phyloP scores from a whole-genome alignment of 2,797 vertebrate species.

The Chiloscyllium punctatum region DNA sequence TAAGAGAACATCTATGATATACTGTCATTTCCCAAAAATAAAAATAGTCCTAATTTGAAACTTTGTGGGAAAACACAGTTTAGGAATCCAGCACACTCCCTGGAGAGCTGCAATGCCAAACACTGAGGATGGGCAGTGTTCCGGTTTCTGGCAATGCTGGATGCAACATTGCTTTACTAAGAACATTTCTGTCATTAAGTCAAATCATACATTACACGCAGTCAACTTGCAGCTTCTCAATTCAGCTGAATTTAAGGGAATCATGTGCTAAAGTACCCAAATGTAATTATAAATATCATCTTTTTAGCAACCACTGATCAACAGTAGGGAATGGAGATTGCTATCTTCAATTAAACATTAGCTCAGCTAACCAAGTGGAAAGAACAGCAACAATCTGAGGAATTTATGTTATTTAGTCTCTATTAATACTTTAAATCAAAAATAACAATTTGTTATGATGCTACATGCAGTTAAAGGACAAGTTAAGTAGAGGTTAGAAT shows the following conservation, averaged over 20 bases:
- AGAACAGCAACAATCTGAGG: neutral
- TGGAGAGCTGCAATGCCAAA: neutral
- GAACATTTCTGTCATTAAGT: neutral
- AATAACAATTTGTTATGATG: neutral
- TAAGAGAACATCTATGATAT: neutral
- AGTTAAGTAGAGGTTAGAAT: neutral
- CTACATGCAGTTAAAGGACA: neutral
- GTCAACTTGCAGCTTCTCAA: neutral
- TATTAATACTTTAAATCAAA: neutral
- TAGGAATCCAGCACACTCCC: neutral
- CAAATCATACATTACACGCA: neutral
- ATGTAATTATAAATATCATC: neutral
- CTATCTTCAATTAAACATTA: neutral
- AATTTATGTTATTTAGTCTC: neutral
- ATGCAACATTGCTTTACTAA: neutral
- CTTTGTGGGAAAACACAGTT: neutral
- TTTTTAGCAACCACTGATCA: neutral
- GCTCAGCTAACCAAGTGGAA: neutral
- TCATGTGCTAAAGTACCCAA: neutral
- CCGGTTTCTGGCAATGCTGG: neutral
- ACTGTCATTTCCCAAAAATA: neutral
- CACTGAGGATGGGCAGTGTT: neutral
- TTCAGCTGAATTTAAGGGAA: neutral
- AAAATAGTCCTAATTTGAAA: neutral
- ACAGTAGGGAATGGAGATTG: too few species aligned